Evolutionary conservation across 2,888 invertebrate genomes (phyloP).

Genomic region (Drosophila atroscutellata): DNA sequence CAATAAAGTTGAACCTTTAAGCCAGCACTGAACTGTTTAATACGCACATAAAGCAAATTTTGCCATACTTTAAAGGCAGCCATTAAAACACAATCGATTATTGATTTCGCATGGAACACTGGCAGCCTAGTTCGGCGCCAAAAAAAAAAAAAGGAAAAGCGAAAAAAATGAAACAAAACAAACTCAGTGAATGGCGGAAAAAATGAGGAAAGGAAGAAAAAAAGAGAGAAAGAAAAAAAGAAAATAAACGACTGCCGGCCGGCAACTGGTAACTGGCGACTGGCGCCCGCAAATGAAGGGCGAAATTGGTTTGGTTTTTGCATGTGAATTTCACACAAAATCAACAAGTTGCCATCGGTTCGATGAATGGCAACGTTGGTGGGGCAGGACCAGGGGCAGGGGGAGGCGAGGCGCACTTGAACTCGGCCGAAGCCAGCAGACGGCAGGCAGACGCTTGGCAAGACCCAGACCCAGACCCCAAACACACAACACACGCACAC

Average conservation of each 20-base stretch:
- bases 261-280: conserved; percentile 45
- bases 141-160: conserved; percentile 33
- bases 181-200: conserved; percentile 44
- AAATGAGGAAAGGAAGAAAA: conserved; percentile 18
- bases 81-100: conserved; percentile 71
- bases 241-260: conserved; percentile 35
- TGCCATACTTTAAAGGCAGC: conserved; percentile 48
- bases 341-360: conserved; percentile 83
- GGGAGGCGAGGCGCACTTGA: conserved; percentile 63
- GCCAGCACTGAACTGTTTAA: conserved; percentile 44
- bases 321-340: conserved; percentile 76
- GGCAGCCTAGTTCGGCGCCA: conserved; percentile 68
- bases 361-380: conserved; percentile 63
- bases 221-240: conserved; percentile 6
- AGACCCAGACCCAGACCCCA: conserved; percentile 42
- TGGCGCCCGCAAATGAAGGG: conserved; percentile 74
- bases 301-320: conserved; percentile 80
- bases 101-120: conserved; percentile 60
- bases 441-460: conserved; percentile 72
- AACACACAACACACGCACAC: conserved; percentile 61
- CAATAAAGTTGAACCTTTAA: conserved; percentile 18
- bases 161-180: conserved; percentile 56
- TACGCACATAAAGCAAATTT: conserved; percentile 48
- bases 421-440: conserved; percentile 66
- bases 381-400: conserved; percentile 10